Conservation (phyloP, 2,888 invertebrate species). For the Resseliella maxima region DNA sequence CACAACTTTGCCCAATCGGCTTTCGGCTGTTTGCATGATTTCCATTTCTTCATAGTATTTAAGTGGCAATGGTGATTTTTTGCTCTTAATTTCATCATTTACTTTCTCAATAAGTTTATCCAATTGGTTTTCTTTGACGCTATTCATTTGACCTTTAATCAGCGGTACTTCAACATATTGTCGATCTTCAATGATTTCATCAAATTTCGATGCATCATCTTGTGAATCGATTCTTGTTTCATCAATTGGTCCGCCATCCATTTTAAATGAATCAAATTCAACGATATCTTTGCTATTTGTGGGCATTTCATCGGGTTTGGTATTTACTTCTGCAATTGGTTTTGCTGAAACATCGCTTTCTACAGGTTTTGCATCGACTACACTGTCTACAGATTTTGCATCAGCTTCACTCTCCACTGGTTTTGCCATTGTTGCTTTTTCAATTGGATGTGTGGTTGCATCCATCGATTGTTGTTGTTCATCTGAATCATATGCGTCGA, state of each 20-base stretch:
- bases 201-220: slow-evolving; percentile 65
- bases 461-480: slow-evolving; percentile 55
- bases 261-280: slow-evolving; percentile 67
- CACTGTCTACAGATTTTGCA: not conserved
- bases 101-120: slow-evolving; percentile 68
- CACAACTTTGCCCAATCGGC: not conserved
- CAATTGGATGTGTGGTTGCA: slow-evolving; percentile 58
- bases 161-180: slow-evolving; percentile 67
- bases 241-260: slow-evolving; percentile 58
- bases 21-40: slow-evolving; percentile 63
- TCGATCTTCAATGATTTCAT: slow-evolving; percentile 66
- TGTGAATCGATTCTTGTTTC: slow-evolving; percentile 60
- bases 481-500: slow-evolving; percentile 61
- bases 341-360: too few relatives aligned
- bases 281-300: slow-evolving; percentile 66
- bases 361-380: too few relatives aligned
- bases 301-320: not conserved
- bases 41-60: slow-evolving; percentile 62
- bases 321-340: too few relatives aligned
- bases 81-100: slow-evolving; percentile 60
- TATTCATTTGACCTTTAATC: slow-evolving; percentile 64
- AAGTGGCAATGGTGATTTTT: not conserved
- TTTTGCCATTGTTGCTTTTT: not conserved
- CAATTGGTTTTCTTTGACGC: slow-evolving; percentile 65
- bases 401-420: not conserved